Percentiles rank a stretch among this genome's conserved stretches.
Conservation (phyloP, 1,140 invertebrate genomes). For the Diuraphis noxia region DNA sequence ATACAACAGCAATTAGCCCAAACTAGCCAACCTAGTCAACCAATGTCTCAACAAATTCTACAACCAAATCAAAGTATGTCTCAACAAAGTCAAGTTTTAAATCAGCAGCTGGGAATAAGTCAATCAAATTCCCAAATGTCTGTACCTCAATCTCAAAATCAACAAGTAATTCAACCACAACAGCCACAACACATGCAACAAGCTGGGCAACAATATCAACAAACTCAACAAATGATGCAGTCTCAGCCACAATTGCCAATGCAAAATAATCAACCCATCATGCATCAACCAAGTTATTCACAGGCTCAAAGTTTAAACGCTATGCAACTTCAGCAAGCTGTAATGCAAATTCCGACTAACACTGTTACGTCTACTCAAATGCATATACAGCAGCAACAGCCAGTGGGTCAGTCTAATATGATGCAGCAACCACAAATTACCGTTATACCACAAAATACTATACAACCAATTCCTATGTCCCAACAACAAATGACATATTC, state of each 20-base stretch:
- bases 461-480: constrained; percentile 39
- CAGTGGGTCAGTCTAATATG: constrained; percentile 37
- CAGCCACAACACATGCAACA: constrained; percentile 62
- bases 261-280: constrained; percentile 36
- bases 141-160: constrained; percentile 52
- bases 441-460: constrained; percentile 45
- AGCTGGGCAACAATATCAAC: constrained; percentile 55
- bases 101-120: constrained; percentile 53
- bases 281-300: constrained; percentile 48
- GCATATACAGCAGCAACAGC: constrained; percentile 49
- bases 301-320: constrained; percentile 46
- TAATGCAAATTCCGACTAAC: constrained; percentile 39
- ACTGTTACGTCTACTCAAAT: constrained; percentile 45
- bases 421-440: constrained; percentile 39
- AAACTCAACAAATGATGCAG: constrained; percentile 61
- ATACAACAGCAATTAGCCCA: constrained; percentile 53
- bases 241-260: constrained; percentile 56
- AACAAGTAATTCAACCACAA: constrained; percentile 58
- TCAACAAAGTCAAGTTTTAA: constrained; percentile 54
- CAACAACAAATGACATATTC: constrained; percentile 53
- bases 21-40: constrained; percentile 38
- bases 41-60: constrained; percentile 30
- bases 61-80: constrained; percentile 48
- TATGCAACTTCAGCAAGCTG: constrained; percentile 47
- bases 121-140: constrained; percentile 48